These are phyloP conservation scores for Drosophila melanosoma DNA, from an alignment of 2,888 invertebrate species.

Conservation along the genomic window DNA sequence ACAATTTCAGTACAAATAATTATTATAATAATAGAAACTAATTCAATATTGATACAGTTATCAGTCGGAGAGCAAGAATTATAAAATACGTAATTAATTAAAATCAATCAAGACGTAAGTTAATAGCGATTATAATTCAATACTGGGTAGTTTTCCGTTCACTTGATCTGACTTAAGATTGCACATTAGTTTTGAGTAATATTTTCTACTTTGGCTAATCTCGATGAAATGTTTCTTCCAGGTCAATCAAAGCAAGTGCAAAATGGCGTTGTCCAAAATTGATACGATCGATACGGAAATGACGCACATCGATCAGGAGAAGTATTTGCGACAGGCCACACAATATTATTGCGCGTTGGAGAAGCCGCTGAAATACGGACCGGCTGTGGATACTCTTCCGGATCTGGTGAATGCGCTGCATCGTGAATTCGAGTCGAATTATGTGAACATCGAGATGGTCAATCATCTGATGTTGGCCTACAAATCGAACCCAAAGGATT, in stretches of 20 bases:
- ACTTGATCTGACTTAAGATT: constrained; percentile 3
- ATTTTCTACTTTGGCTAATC: neutral
- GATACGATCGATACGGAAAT: constrained; percentile 72
- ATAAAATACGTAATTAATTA: constrained; percentile 64
- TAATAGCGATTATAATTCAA: constrained; percentile 32
- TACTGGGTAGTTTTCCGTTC: constrained; percentile 52
- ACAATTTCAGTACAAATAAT: neutral
- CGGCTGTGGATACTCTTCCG: constrained; percentile 86
- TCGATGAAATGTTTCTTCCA: constrained; percentile 21
- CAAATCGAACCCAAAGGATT: constrained; percentile 94
- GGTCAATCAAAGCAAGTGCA: constrained; percentile 80
- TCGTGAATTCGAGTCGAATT: constrained; percentile 91
- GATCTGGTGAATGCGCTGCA: constrained; percentile 90
- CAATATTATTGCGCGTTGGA: constrained; percentile 83
- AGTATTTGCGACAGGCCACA: constrained; percentile 83
- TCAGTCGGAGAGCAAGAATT: constrained; percentile 16
- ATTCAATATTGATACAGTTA: constrained; percentile 30
- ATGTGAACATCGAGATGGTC: constrained; percentile 96
- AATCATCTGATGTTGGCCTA: constrained; percentile 91
- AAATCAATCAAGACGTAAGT: constrained; percentile 65
- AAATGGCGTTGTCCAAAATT: constrained; percentile 81
- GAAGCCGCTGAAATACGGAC: constrained; percentile 84
- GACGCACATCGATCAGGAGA: constrained; percentile 82
- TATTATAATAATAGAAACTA: neutral
- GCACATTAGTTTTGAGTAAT: neutral